Conservation (phyloP, 2,113 vertebrate species). For the Notarius lentiginosus region DNA sequence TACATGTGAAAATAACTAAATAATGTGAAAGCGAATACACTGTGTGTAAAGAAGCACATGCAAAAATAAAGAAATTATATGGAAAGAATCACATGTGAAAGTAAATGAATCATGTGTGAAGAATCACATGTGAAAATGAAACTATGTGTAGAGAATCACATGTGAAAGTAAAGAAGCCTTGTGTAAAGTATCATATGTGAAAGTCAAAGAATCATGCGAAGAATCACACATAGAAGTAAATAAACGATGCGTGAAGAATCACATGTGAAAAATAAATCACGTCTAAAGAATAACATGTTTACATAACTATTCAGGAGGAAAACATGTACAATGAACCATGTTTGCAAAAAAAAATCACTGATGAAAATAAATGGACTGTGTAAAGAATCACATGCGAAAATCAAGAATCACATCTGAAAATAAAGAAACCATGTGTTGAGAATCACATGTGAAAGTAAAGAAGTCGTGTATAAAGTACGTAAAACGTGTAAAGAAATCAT, state of each 20-base stretch:
- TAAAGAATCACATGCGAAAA: background rate
- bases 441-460: background rate
- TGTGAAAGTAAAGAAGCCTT: background rate
- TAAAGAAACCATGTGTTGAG: background rate
- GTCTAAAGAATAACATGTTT: background rate
- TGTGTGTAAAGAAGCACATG: background rate
- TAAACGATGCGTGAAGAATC: background rate
- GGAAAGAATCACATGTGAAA: background rate
- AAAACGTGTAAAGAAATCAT: background rate
- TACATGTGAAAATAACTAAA: background rate
- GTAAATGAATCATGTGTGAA: background rate
- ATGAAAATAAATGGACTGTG: background rate
- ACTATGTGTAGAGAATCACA: background rate
- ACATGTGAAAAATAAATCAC: background rate
- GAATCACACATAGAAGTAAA: too few relatives aligned
- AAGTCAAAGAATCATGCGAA: background rate
- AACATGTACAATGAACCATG: background rate
- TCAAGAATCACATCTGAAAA: background rate
- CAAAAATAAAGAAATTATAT: background rate
- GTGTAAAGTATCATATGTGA: background rate
- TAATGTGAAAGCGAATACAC: too few relatives aligned
- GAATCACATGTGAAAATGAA: background rate
- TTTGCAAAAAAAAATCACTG: background rate
- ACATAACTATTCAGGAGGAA: background rate
- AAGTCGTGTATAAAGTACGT: background rate